Conservation (phyloP, 2,888 invertebrate genomes). For the Rosalia funebris region DNA sequence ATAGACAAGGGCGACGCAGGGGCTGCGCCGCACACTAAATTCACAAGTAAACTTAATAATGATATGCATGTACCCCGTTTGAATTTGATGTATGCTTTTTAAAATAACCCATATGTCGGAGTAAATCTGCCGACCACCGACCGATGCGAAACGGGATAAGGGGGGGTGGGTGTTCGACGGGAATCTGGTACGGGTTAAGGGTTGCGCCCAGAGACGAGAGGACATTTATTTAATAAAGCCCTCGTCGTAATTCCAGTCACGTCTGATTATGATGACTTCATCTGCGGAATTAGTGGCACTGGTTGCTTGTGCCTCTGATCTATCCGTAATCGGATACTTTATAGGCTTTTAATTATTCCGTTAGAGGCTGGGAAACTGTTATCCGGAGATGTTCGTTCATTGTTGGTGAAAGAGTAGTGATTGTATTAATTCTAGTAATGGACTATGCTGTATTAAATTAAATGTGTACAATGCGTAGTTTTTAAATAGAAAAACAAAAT, state of each 20-base stretch:
- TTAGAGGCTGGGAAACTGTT: no score
- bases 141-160: slow-evolving; percentile 14
- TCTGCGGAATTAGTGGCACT: slow-evolving; percentile 30
- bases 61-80: slow-evolving; percentile 40
- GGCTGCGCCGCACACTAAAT: slow-evolving; percentile 13
- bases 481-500: no score
- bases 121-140: slow-evolving; percentile 46
- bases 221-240: slow-evolving; percentile 58
- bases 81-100: slow-evolving; percentile 56
- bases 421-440: no score
- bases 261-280: slow-evolving; percentile 56
- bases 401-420: no score
- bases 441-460: no score
- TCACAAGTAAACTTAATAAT: slow-evolving; percentile 44
- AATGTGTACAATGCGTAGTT: no score
- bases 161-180: slow-evolving; percentile 5
- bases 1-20: slow-evolving; percentile 26
- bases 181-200: slow-evolving; percentile 25
- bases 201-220: slow-evolving; percentile 33
- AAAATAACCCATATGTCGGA: slow-evolving; percentile 59
- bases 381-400: no score
- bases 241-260: slow-evolving; percentile 57
- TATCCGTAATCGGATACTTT: slow-evolving; percentile 9
- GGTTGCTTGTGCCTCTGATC: slow-evolving; percentile 12
- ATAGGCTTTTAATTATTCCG: no score